Conservation (phyloP, 2,888 invertebrate genomes). For the Trachelus tabidus region DNA sequence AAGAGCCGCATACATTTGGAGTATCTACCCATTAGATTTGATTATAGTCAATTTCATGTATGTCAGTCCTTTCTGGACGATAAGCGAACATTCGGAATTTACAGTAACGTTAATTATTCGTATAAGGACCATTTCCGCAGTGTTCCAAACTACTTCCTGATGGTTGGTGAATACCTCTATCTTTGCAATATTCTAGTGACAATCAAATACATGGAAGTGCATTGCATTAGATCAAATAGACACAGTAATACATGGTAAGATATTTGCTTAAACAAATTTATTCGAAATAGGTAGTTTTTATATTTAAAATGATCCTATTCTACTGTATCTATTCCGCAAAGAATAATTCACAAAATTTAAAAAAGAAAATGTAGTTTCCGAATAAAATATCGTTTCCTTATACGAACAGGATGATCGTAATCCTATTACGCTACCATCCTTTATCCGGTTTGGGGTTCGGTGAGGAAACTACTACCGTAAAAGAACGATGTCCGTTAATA, state of each 20-base stretch:
- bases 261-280: neutral
- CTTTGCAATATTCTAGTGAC: neutral
- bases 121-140: neutral
- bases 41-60: neutral
- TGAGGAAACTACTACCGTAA: neutral
- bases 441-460: neutral
- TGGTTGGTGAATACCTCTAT: neutral
- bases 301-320: neutral
- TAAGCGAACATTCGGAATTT: neutral
- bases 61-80: neutral
- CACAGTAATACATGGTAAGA: neutral
- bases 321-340: neutral
- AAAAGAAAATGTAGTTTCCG: neutral
- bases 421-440: neutral
- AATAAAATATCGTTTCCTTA: neutral
- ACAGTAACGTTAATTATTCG: neutral
- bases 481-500: neutral
- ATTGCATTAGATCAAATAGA: neutral
- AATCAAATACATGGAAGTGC: neutral
- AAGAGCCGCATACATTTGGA: neutral
- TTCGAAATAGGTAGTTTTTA: neutral
- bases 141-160: neutral
- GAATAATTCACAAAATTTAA: neutral
- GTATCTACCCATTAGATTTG: neutral
- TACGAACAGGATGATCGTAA: neutral